phyloP scores from a whole-genome alignment of 2,888 invertebrate species.

The Tenthredo livida region DNA sequence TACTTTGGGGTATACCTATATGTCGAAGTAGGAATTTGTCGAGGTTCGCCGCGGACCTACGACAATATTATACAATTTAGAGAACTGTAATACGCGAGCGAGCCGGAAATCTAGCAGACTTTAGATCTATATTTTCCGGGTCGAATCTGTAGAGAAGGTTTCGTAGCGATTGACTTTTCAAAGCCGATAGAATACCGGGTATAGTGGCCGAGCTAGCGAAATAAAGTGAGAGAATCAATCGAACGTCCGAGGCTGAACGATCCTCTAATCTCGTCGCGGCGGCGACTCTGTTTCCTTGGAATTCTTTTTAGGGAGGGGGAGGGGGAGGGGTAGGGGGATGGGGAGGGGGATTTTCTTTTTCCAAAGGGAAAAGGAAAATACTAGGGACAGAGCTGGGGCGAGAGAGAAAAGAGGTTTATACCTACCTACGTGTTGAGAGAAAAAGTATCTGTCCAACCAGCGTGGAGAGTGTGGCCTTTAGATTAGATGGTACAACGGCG shows the following conservation, averaged over 20 bases:
- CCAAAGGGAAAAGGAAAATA: not conserved
- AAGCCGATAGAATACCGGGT: not conserved
- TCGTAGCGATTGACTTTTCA: conserved; percentile 51
- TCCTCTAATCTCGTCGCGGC: conserved; percentile 48
- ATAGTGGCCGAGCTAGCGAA: conserved; percentile 26
- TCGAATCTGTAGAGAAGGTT: conserved; percentile 14
- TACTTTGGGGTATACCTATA: not conserved
- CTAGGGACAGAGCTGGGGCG: not conserved
- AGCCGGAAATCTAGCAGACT: not conserved
- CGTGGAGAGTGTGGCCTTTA: conserved; percentile 22
- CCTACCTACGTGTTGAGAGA: conserved; percentile 22
- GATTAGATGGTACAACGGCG: conserved; percentile 38
- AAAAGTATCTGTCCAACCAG: conserved; percentile 18
- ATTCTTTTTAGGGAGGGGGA: not conserved
- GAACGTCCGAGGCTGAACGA: conserved; percentile 42
- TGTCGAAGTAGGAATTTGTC: not conserved
- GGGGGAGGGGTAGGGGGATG: not conserved
- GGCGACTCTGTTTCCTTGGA: not conserved
- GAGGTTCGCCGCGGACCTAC: conserved; percentile 22
- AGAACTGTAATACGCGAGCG: not conserved
- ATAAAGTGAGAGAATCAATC: conserved; percentile 50
- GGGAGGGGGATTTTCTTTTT: not conserved
- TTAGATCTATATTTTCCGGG: not conserved
- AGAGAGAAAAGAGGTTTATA: not conserved
- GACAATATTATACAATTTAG: conserved; percentile 20